Evolutionary conservation across 2,797 vertebrate species (phyloP), one percentile per base, ranked within the genome.

Genomic region (Limnodromus scolopaceus): DNA sequence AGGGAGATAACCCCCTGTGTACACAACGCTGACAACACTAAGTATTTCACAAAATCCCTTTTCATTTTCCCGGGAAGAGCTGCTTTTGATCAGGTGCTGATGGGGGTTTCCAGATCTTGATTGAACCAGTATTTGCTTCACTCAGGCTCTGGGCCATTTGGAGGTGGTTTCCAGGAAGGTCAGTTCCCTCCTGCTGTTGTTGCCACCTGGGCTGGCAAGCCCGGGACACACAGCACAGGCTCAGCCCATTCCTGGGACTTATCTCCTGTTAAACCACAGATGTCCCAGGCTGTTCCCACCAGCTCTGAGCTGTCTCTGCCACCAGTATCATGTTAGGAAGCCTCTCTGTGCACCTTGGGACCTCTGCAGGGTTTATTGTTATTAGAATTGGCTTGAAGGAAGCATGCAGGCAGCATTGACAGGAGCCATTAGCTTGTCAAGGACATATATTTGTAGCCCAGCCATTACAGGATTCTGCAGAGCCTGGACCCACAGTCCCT

Each of bases 41-140:
- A 41, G 25, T 23, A 46, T 86, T 93, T 91, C 48, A 86, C 68
- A 88, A 93, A 96, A 82, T 48, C 11, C 43, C 68, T 28, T 85
- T 89, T 57, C 45, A 28, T 71, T 83, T 93, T 74, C 60, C 68
- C 1, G 0, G 20, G 22, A 94, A 84, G 6, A 49, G 13, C 2
- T 78, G 63, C 70, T 89, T 79, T 72, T 54, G 16, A 63, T 55
- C 38, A 70, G 54, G 45, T 27, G 17, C 30, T 57, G 53, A 55
- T 25, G 51, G 19, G 5, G 10, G 10, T 80, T 89, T 71, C 38
- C 74, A 76, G 49, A 24, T 39, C n/a, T 63, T 65, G 28, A 34
- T 11, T 63, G 58, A 87, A 54, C 6, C 11, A 61, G 53, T 13
- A 57, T 82, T 91, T 63, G 46, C 53, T 57, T 64, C 38, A 32